Evolutionary conservation across 2,797 vertebrate genomes (phyloP).

Genomic region (Mus caroli): DNA sequence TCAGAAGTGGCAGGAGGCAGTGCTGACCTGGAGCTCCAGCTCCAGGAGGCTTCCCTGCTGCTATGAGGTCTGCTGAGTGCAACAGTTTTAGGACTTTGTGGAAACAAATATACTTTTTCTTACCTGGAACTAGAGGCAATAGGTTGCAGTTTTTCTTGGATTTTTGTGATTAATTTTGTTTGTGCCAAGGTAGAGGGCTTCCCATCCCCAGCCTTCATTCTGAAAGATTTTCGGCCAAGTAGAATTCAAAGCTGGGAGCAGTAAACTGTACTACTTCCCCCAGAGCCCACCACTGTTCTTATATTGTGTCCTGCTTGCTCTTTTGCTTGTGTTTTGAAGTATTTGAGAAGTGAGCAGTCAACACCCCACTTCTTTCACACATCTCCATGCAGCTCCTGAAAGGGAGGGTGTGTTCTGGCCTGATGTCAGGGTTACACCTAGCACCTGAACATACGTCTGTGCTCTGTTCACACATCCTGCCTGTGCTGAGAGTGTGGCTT

Average conservation of each 20-base stretch:
- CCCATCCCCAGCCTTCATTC: not conserved
- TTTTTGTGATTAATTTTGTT: not conserved
- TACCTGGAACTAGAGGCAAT: conserved; percentile 30
- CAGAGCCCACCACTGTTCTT: not conserved
- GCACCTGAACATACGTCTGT: rapidly evolving
- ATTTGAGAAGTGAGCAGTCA: not conserved
- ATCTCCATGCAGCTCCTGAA: not conserved
- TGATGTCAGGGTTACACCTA: not conserved
- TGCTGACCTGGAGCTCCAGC: too few species aligned
- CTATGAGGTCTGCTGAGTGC: not conserved
- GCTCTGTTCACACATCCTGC: too few species aligned
- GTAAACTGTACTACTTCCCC: not conserved
- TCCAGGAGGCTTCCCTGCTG: not conserved
- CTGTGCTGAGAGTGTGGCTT: not conserved
- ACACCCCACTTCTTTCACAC: not conserved
- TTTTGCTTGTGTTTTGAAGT: not conserved
- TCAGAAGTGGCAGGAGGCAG: not conserved
- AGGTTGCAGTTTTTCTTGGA: not conserved
- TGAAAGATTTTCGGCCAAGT: not conserved
- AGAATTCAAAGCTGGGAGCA: not conserved
- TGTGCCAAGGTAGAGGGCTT: not conserved
- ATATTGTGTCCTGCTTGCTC: not conserved
- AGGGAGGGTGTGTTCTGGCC: not conserved
- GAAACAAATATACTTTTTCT: conserved; percentile 20
- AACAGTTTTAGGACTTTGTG: not conserved